A percentile compares a stretch with the other conserved stretches of the same genome.
Evolutionary conservation across 2,113 vertebrate genomes (phyloP).

Genomic region (Columbina picui): DNA sequence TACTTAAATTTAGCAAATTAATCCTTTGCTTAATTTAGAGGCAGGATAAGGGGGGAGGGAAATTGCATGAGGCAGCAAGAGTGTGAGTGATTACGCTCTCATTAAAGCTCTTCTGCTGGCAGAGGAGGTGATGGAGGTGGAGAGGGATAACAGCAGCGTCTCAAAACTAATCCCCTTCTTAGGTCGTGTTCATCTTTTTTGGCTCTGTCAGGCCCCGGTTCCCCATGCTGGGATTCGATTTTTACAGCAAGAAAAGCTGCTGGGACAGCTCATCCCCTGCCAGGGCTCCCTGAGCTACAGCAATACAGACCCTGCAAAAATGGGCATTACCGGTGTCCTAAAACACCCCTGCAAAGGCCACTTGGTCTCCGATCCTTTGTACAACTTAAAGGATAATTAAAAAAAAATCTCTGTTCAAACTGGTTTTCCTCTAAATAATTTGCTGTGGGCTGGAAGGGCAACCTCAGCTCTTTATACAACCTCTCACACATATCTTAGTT

Average conservation of each 20-base stretch:
- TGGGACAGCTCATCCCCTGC: not conserved
- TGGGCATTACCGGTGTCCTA: not conserved
- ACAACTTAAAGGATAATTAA: too few species aligned
- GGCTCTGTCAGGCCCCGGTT: not conserved
- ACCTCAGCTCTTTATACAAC: not conserved
- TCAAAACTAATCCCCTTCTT: not conserved
- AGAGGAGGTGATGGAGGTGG: not conserved
- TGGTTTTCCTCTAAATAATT: not conserved
- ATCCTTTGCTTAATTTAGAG: constrained; percentile 4
- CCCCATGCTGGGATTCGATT: not conserved
- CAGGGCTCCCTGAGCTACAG: not conserved
- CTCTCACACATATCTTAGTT: not conserved
- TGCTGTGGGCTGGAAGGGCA: too few species aligned
- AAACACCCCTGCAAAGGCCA: fast-evolving
- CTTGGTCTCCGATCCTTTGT: not conserved
- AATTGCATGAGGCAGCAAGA: not conserved
- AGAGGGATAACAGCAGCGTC: not conserved
- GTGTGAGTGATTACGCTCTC: not conserved
- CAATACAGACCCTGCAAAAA: not conserved
- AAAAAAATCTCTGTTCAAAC: not conserved
- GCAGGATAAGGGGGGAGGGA: not conserved
- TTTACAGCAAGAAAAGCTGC: not conserved
- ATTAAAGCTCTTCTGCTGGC: not conserved
- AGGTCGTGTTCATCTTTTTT: not conserved
- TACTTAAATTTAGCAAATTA: constrained; percentile 13